Percentiles rank a stretch among this genome's conserved stretches.
These are phyloP conservation scores for Oxygymnocypris stewartii DNA, from an alignment of 2,113 vertebrate species.

Conservation along the genomic window DNA sequence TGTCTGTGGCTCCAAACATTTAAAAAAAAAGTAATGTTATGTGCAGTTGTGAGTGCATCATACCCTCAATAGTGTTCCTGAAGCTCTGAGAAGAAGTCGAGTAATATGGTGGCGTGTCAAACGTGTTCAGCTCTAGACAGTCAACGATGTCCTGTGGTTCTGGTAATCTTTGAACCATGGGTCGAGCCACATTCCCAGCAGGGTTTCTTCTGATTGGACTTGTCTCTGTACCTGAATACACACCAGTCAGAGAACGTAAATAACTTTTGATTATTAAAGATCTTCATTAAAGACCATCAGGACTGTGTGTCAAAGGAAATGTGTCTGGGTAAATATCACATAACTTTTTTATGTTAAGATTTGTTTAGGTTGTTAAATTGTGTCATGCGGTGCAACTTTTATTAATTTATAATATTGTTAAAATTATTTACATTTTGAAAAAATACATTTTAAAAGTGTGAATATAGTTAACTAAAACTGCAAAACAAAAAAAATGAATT, in stretches of 20 bases:
- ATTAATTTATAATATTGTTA: background rate
- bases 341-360: background rate
- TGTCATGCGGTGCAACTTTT: background rate
- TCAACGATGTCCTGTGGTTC: slow-evolving; percentile 85
- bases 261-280: background rate
- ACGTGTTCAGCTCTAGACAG: slow-evolving; percentile 86
- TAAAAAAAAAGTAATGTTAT: background rate
- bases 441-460: background rate
- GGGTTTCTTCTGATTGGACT: slow-evolving; percentile 90
- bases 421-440: background rate
- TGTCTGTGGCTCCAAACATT: slow-evolving; percentile 17
- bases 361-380: background rate
- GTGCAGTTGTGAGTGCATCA: background rate
- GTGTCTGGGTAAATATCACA: background rate
- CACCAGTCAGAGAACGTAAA: background rate
- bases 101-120: slow-evolving; percentile 85
- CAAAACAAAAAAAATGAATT: too few species aligned
- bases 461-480: background rate
- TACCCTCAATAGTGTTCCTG: slow-evolving; percentile 84
- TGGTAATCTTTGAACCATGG: slow-evolving; percentile 90
- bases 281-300: background rate
- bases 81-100: slow-evolving; percentile 86
- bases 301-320: background rate
- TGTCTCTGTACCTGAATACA: slow-evolving; percentile 79
- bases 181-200: slow-evolving; percentile 87